Evolutionary conservation across 2,888 invertebrate species (phyloP), one percentile per base, ranked within the genome.

Genomic region (Thereva unica): DNA sequence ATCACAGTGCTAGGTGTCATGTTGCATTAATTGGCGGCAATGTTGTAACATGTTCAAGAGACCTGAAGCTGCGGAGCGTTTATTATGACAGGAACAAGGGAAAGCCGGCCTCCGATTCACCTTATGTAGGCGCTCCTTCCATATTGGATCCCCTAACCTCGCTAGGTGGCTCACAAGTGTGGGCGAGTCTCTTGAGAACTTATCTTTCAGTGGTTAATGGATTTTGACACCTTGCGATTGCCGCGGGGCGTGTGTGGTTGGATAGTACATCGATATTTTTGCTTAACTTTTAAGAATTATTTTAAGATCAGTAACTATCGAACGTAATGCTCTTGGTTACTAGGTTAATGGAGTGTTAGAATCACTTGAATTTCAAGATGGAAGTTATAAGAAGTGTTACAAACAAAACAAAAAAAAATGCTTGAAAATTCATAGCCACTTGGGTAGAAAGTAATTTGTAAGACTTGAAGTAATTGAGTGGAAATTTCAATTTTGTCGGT

Each of bases 191-290:
- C 56, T 55, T 49, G 47, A 50, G 64, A 41, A 61, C 56, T 64
- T 67, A 64, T 67, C 67, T 63, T 49, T 47, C 56, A 35, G 67
- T 47, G 49, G 63, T 59, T 67, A 67, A 67, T 67, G 67, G 64
- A 64, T 67, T 67, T 64, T 67, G 67, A 67, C 67, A 64, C 67
- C 47, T 41, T 49, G 38, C 10, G 67, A 67, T 67, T 64, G 63
- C 67, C 64, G 64, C 55, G 64, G 54, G 67, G 63, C 49, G 50
- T 49, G 38, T 49, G 59, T 38, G 59, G 49, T 59, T 59, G 47
- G 47, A 59, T 38, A 47, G 59, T 47, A 34, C 23, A 47, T 35
- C 55, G 9, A 23, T 4, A 23, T 6, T 41, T 59, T 47, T 38
- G 45, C 44, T 1, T 42, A 42, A 44, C 40, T 23, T 45, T 12